Evolutionary conservation across 2,888 invertebrate species (phyloP).

Genomic region (Baronia brevicornis): DNA sequence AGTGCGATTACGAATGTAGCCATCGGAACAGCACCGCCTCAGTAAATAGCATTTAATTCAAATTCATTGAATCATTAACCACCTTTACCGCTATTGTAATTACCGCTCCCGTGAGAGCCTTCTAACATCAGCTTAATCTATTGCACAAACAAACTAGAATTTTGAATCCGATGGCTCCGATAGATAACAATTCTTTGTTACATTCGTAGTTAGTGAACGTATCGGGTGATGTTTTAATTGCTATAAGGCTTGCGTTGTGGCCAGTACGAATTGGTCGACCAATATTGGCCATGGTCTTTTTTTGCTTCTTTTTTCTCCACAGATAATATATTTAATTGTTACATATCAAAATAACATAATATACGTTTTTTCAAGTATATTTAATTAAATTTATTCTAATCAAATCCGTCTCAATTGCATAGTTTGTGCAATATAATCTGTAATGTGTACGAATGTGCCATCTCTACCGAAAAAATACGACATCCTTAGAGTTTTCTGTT

Average conservation of each 20-base stretch:
- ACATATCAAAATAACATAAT: too few relatives aligned
- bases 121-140: slow-evolving; percentile 19
- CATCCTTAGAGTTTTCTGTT: too few relatives aligned
- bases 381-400: too few relatives aligned
- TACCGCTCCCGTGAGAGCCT: slow-evolving; percentile 25
- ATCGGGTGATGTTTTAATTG: slow-evolving; percentile 32
- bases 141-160: slow-evolving; percentile 30
- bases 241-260: slow-evolving; percentile 21
- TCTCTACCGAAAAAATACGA: too few relatives aligned
- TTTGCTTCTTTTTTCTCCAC: background rate
- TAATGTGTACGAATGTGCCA: too few relatives aligned
- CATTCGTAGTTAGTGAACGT: slow-evolving; percentile 26
- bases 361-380: too few relatives aligned
- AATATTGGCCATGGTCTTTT: slow-evolving; percentile 3
- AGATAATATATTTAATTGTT: too few relatives aligned
- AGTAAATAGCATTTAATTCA: slow-evolving; percentile 26
- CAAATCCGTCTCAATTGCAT: too few relatives aligned
- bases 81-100: slow-evolving; percentile 27
- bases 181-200: slow-evolving; percentile 36
- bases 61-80: slow-evolving; percentile 30
- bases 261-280: slow-evolving; percentile 20
- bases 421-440: too few relatives aligned
- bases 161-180: slow-evolving; percentile 32
- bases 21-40: slow-evolving; percentile 10
- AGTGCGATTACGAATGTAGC: too few relatives aligned